Percentiles rank a stretch among this genome's conserved stretches.
phyloP scores from a whole-genome alignment of 2,113 vertebrate genomes.

The Plecotus auritus region DNA sequence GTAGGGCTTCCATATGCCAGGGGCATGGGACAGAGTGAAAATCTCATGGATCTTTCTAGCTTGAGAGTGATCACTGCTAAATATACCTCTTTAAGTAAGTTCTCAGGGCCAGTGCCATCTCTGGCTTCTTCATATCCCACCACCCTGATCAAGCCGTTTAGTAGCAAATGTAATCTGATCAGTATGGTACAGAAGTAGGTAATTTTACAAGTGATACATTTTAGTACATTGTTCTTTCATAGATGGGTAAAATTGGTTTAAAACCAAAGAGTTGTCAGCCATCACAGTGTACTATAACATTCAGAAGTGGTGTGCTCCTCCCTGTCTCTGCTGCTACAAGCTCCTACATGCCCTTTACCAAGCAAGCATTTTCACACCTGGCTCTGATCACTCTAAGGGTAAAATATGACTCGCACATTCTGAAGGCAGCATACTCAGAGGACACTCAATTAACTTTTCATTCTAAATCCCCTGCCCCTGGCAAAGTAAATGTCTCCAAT shows the following conservation, averaged over 20 bases:
- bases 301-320: neutral
- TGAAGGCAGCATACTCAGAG: neutral
- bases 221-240: neutral
- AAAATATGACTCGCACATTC: neutral
- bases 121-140: neutral
- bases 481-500: neutral
- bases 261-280: neutral
- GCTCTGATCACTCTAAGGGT: no score
- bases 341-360: neutral
- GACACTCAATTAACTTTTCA: neutral
- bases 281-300: rapidly evolving
- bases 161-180: neutral
- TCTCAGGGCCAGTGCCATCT: neutral
- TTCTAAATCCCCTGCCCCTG: neutral
- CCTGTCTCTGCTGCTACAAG: neutral
- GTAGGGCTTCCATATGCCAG: neutral
- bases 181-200: neutral
- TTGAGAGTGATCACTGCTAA: neutral
- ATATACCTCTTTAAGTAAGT: neutral
- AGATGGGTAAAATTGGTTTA: neutral
- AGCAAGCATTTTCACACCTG: neutral
- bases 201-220: neutral
- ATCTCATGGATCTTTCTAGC: neutral
- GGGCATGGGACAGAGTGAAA: neutral
- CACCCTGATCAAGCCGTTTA: neutral